phyloP scores from a whole-genome alignment of 2,797 vertebrate species.

The Chaetophractus vellerosus region DNA sequence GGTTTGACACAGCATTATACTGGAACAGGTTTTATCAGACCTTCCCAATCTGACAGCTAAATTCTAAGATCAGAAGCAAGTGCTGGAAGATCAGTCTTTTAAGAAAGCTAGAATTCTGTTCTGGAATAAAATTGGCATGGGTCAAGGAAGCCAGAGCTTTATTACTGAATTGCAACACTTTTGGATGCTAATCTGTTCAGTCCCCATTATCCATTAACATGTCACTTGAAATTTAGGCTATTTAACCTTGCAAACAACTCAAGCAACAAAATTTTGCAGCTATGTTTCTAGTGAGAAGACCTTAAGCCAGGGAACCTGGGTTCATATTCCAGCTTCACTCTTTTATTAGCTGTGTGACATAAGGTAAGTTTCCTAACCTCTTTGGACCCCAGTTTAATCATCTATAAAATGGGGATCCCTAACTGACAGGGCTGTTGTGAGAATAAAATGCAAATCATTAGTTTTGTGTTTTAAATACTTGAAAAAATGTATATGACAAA shows the following conservation, averaged over 20 bases:
- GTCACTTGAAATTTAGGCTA: not conserved
- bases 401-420: not conserved
- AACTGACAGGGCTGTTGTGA: not conserved
- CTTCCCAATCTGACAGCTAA: not conserved
- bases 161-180: not conserved
- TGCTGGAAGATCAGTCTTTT: not conserved
- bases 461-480: not conserved
- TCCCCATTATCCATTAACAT: not conserved
- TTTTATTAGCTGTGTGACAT: not conserved
- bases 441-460: not conserved
- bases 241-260: not conserved
- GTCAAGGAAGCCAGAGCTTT: not conserved
- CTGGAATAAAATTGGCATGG: not conserved
- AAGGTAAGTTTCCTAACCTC: not conserved
- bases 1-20: not conserved
- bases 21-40: not conserved
- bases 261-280: not conserved
- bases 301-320: not conserved
- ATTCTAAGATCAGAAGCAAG: not conserved
- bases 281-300: not conserved
- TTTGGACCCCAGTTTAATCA: not conserved
- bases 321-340: not conserved
- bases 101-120: not conserved
- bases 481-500: not conserved
- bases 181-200: not conserved